phyloP scores from a whole-genome alignment of 2,888 invertebrate species.

The Drosophila ochracea region DNA sequence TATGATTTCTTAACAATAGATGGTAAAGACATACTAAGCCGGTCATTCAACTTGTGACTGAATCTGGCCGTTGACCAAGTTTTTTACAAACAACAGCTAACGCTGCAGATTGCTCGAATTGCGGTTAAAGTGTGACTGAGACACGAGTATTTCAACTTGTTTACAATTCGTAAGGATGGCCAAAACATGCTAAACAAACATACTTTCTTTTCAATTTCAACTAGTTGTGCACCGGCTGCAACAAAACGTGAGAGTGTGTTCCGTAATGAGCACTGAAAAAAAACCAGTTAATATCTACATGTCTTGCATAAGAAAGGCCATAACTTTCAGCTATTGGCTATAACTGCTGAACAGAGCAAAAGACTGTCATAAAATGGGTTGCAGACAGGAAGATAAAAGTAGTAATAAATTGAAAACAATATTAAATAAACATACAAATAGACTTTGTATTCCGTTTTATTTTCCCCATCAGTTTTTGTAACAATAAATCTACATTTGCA shows the following conservation, averaged over 20 bases:
- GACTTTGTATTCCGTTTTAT: background rate
- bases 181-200: constrained; percentile 27
- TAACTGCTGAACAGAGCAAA: constrained; percentile 19
- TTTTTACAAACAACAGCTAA: constrained; percentile 33
- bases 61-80: constrained; percentile 57
- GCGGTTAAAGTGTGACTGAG: constrained; percentile 21
- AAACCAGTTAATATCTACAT: constrained; percentile 67
- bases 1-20: constrained; percentile 30
- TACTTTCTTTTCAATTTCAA: constrained; percentile 76
- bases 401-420: background rate
- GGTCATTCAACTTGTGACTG: constrained; percentile 70
- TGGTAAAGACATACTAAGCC: constrained; percentile 27
- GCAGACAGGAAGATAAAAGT: background rate
- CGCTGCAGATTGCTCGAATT: constrained; percentile 4
- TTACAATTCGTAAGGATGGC: constrained; percentile 53
- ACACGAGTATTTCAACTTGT: constrained; percentile 44
- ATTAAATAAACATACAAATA: background rate
- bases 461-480: background rate
- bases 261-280: constrained; percentile 33
- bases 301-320: constrained; percentile 48
- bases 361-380: constrained; percentile 22
- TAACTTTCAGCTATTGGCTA: constrained; percentile 35
- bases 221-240: constrained; percentile 46
- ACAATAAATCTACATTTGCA: background rate
- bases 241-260: constrained; percentile 22